Evolutionary conservation across 2,888 invertebrate genomes (phyloP), one percentile per base, ranked within the genome.

Genomic region (Hypena proboscidalis): DNA sequence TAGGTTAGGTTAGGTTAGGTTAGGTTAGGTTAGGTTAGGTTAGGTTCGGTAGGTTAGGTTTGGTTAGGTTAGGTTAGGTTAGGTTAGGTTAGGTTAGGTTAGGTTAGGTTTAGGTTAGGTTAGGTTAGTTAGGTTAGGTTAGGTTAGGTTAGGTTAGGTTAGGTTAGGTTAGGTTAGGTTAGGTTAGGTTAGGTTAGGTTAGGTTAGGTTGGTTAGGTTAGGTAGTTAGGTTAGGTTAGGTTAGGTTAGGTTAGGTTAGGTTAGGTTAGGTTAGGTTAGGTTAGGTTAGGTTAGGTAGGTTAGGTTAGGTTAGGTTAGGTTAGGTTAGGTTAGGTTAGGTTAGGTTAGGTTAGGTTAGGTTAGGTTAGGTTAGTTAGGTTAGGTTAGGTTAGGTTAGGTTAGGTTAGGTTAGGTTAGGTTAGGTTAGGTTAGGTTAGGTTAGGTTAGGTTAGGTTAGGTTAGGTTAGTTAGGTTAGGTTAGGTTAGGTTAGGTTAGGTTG

Each of bases 161-260:
- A 39, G 39, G 39, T 39, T 39, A 39, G 39, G 39, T 39, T 35
- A 35, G 35, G 35, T 35, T 35, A 35, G 35, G 35, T 35, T 35
- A 35, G 35, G 35, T 35, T 35, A 35, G 35, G 35, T 35, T 39
- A 39, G 39, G 39, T 39, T 39, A 39, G 39, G 39, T 39, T 39
- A 39, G 39, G 39, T 39, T 39, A 39, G 39, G 39, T 39, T 39
- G 31, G 39, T n/a, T n/a, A n/a, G n/a, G n/a, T n/a, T n/a, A n/a
- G n/a, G n/a, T n/a, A n/a, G 39, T 39, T 39, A 39, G 39, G 39
- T 39, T 39, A 32, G 39, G 39, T 31, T 31, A 31, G 31, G 31
- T 31, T 31, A 31, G 31, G 31, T 31, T 31, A 31, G 31, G 31
- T 31, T 31, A 31, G 31, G 31, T 31, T 31, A 31, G 31, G 31